phyloP scores from a whole-genome alignment of 2,797 vertebrate species.

The Hylomyscus alleni region DNA sequence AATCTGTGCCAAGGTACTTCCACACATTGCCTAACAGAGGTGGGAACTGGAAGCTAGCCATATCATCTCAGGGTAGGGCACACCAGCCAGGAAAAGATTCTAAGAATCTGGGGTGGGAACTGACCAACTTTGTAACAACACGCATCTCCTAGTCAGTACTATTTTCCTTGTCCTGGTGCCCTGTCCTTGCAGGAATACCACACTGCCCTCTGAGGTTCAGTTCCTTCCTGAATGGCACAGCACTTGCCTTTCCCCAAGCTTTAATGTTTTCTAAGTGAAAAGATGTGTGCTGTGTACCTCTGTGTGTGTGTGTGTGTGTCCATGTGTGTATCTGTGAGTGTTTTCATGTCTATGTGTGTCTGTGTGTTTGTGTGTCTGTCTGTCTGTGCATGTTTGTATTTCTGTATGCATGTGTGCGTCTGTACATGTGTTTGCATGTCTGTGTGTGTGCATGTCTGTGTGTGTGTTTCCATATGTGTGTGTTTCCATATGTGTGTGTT shows the following conservation, averaged over 20 bases:
- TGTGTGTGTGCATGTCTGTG: accelerated
- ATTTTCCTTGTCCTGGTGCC: not conserved
- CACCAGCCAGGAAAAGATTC: not conserved
- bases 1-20: not conserved
- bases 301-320: no score
- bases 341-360: not conserved
- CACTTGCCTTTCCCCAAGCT: not conserved
- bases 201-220: not conserved
- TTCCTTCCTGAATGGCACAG: not conserved
- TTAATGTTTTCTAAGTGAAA: not conserved
- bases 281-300: not conserved
- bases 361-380: not conserved
- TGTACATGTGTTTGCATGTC: not conserved
- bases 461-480: not conserved
- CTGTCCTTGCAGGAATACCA: not conserved
- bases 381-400: not conserved
- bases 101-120: not conserved
- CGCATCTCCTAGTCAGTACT: not conserved
- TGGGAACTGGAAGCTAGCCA: not conserved
- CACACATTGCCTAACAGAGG: no score
- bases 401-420: accelerated
- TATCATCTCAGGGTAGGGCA: not conserved
- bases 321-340: not conserved
- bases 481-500: accelerated
- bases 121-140: not conserved